Evolutionary conservation across 2,888 invertebrate genomes (phyloP).

Genomic region (Colostygia pectinataria): DNA sequence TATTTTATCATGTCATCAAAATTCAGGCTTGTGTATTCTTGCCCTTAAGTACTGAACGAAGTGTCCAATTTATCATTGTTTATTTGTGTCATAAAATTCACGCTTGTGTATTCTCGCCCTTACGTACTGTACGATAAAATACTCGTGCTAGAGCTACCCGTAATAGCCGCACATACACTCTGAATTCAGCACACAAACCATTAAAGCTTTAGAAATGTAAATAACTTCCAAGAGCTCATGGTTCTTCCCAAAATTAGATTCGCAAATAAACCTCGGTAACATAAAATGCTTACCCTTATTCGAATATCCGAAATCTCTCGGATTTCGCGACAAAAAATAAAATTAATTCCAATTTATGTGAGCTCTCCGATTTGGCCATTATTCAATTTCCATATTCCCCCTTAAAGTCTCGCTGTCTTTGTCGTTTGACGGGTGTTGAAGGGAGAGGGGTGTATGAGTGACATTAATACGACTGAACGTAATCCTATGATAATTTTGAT

Average conservation of each 20-base stretch:
- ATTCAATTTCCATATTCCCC: conserved; percentile 35
- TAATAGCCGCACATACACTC: no score
- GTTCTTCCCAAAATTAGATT: conserved; percentile 19
- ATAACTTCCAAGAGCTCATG: conserved; percentile 14
- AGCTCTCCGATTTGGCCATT: conserved; percentile 32
- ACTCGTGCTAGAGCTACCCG: no score
- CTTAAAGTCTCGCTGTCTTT: conserved; percentile 12
- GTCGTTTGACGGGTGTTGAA: conserved; percentile 4
- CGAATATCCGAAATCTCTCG: conserved; percentile 16
- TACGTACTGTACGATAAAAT: no score
- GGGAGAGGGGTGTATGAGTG: conserved; percentile 26
- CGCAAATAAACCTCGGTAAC: conserved; percentile 15
- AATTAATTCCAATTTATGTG: conserved; percentile 28
- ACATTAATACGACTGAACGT: conserved; percentile 29
- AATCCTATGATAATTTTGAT: conserved; percentile 33
- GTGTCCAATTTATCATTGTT: no score
- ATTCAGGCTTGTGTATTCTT: no score
- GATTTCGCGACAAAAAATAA: conserved; percentile 25
- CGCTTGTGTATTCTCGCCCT: no score
- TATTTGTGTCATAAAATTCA: no score
- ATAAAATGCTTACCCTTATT: conserved; percentile 21
- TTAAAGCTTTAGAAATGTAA: conserved; percentile 11
- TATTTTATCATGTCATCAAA: no score
- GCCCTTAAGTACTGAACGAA: no score
- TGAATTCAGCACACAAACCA: neutral